These are phyloP conservation scores for Meiosimyza platycephala DNA, from an alignment of 2,888 invertebrate genomes.

Conservation along the genomic window DNA sequence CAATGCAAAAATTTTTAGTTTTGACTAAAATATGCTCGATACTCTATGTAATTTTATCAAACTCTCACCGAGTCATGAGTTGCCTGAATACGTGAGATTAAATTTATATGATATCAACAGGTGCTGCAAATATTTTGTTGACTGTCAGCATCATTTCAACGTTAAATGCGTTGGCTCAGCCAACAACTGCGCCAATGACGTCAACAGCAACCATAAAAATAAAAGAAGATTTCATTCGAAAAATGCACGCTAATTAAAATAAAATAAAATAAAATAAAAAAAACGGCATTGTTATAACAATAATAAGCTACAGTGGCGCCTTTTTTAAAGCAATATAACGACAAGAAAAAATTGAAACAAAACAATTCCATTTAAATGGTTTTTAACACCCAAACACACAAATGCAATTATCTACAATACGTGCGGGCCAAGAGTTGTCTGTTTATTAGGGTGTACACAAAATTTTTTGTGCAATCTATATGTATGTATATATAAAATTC, in stretches of 20 bases:
- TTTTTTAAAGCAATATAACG: background rate
- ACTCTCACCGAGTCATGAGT: background rate
- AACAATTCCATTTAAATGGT: conserved; percentile 29
- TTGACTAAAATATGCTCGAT: too few species aligned
- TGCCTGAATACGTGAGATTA: background rate
- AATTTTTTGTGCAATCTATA: too few species aligned
- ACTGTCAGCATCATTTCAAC: too few species aligned
- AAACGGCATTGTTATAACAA: background rate
- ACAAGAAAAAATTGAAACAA: background rate
- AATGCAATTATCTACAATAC: background rate
- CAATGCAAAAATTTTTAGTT: too few species aligned
- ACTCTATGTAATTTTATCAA: too few species aligned
- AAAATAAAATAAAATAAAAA: background rate
- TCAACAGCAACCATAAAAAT: too few species aligned
- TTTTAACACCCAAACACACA: conserved; percentile 8
- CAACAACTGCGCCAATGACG: too few species aligned
- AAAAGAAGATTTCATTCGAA: too few species aligned
- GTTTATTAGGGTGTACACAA: too few species aligned
- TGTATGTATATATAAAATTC: too few species aligned
- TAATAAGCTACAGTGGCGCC: background rate
- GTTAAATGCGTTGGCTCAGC: too few species aligned
- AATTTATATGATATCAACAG: conserved; percentile 11
- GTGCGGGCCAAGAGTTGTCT: background rate
- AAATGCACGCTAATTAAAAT: background rate
- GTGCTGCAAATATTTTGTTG: background rate